Evolutionary conservation across 2,113 vertebrate genomes (phyloP).

Genomic region (Nanorana parkeri): DNA sequence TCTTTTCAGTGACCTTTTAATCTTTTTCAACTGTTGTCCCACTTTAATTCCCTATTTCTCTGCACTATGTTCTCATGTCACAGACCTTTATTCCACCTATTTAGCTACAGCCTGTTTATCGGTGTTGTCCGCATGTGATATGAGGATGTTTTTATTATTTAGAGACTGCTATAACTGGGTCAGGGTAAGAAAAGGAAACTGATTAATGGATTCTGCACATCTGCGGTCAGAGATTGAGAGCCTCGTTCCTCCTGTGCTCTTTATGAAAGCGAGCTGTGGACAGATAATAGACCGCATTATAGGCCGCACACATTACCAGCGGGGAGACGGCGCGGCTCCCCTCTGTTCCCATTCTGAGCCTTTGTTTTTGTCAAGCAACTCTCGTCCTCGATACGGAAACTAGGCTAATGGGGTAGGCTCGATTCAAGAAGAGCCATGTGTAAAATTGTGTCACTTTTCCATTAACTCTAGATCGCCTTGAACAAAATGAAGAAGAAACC

Average conservation of each 20-base stretch:
- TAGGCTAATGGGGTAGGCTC: conserved; percentile 19
- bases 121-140: neutral
- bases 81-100: no score
- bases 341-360: neutral
- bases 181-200: neutral
- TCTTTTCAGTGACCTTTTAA: no score
- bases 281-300: conserved; percentile 23
- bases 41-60: no score
- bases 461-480: conserved; percentile 2
- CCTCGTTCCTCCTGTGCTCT: neutral
- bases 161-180: conserved; percentile 24
- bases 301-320: neutral
- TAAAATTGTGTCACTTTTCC: neutral
- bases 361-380: neutral
- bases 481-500: no score
- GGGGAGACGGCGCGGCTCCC: neutral
- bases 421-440: neutral
- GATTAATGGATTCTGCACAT: neutral
- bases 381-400: conserved; percentile 12
- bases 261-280: neutral
- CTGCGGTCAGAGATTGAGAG: neutral
- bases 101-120: no score
- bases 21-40: no score
- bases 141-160: conserved; percentile 10
- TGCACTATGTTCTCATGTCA: no score